phyloP scores from a whole-genome alignment of 2,797 vertebrate species.

The Macropus fuliginosus region DNA sequence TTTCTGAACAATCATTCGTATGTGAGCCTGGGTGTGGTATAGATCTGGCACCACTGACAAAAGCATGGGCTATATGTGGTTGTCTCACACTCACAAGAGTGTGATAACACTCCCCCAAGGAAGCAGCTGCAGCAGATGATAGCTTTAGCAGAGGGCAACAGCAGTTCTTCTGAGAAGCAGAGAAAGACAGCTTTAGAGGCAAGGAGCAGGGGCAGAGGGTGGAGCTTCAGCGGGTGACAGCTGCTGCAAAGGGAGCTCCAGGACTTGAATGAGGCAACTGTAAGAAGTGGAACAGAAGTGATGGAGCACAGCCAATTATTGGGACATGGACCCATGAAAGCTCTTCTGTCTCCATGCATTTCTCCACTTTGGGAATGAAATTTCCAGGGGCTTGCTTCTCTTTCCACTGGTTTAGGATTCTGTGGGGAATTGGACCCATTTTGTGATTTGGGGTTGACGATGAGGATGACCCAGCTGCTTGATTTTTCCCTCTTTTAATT shows the following conservation, averaged over 20 bases:
- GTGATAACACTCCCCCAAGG: background rate
- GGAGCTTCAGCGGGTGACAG: background rate
- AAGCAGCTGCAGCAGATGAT: constrained; percentile 3
- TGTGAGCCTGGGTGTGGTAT: background rate
- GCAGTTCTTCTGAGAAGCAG: background rate
- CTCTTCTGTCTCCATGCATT: background rate
- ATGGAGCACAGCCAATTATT: background rate
- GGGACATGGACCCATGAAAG: background rate
- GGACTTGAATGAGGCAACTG: background rate
- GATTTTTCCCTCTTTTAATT: background rate
- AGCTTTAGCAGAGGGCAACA: constrained; percentile 1
- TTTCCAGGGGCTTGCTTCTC: background rate
- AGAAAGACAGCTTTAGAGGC: constrained; percentile 7
- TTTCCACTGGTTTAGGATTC: background rate
- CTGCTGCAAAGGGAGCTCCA: background rate
- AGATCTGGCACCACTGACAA: background rate
- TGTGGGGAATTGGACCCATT: background rate
- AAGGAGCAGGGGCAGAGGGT: background rate
- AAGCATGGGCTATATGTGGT: background rate
- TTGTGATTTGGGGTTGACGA: background rate
- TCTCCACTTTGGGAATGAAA: background rate
- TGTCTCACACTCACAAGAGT: background rate
- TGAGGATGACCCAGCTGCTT: background rate
- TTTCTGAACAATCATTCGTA: background rate
- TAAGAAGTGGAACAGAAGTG: constrained; percentile 1